A percentile compares a stretch with the other conserved stretches of the same genome.
These are phyloP conservation scores for Menidia beryllina DNA, from an alignment of 2,113 vertebrate genomes.

Conservation along the genomic window DNA sequence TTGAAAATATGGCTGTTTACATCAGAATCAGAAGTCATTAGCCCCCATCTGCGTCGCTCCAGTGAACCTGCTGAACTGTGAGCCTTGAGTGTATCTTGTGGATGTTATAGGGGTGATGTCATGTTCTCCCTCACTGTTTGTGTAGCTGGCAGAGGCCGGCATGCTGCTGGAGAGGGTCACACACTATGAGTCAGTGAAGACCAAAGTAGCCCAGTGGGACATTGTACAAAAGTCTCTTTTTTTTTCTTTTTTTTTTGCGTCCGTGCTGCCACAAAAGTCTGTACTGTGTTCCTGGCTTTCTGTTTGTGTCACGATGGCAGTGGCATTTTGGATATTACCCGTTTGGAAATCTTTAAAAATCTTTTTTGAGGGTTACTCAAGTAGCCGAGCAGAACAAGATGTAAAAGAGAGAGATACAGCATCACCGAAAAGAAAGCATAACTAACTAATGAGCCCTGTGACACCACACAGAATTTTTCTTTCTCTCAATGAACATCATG, in stretches of 20 bases:
- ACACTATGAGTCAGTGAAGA: constrained; percentile 51
- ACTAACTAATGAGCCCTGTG: background rate
- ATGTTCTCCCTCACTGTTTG: constrained; percentile 75
- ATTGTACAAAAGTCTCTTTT: constrained; percentile 36
- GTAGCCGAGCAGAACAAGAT: constrained; percentile 43
- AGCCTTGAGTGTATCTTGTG: constrained; percentile 65
- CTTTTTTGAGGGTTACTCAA: constrained; percentile 37
- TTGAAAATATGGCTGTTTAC: constrained; percentile 25
- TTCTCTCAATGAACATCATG: constrained; percentile 1
- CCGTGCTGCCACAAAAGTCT: constrained; percentile 19
- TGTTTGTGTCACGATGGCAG: constrained; percentile 28
- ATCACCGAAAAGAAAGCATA: constrained; percentile 20
- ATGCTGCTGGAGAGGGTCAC: constrained; percentile 52
- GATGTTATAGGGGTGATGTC: constrained; percentile 81
- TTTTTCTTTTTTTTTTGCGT: background rate
- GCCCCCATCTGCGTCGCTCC: constrained; percentile 51
- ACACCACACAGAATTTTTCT: background rate
- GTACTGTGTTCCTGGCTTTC: constrained; percentile 18
- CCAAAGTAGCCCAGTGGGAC: constrained; percentile 48
- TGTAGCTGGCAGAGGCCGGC: constrained; percentile 70
- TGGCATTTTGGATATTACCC: constrained; percentile 40
- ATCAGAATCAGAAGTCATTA: constrained; percentile 36
- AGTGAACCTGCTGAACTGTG: constrained; percentile 75
- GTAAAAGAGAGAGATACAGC: constrained; percentile 33
- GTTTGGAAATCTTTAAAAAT: constrained; percentile 27